Conservation (phyloP, 2,888 invertebrate species). For the Lypha dubia region DNA sequence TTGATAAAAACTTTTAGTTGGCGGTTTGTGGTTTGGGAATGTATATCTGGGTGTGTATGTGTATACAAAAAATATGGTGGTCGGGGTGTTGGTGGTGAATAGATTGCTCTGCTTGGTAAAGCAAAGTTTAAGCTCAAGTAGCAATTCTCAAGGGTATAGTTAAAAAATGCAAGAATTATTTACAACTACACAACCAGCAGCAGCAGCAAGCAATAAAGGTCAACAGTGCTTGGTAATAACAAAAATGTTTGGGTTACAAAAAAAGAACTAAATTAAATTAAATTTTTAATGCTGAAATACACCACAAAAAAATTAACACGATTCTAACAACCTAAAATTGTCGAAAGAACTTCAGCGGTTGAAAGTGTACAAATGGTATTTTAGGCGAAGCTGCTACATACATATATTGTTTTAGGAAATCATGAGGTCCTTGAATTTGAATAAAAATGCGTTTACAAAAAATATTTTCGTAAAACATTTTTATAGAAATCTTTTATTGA, state of each 20-base stretch:
- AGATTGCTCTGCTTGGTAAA: conserved; percentile 15
- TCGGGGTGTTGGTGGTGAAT: no score
- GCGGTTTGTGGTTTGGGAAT: conserved; percentile 43
- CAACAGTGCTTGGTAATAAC: conserved; percentile 22
- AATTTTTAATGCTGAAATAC: neutral
- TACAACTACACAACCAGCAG: neutral
- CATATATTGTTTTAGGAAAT: no score
- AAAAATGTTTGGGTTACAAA: neutral
- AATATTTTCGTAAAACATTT: no score
- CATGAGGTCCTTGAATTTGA: no score
- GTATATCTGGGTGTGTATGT: no score
- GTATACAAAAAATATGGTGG: neutral
- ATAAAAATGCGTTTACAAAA: no score
- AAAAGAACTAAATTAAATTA: neutral
- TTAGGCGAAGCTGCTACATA: no score
- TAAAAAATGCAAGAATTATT: conserved; percentile 19
- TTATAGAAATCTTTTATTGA: no score
- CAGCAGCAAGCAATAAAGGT: conserved; percentile 50
- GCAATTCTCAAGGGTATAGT: conserved; percentile 43
- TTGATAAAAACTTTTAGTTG: conserved; percentile 35
- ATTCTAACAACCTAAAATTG: no score
- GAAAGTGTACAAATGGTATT: no score
- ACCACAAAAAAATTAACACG: no score
- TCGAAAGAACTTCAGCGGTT: no score
- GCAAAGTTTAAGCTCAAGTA: conserved; percentile 25